A percentile compares a stretch with the other conserved stretches of the same genome.
Evolutionary conservation across 1,140 invertebrate species (phyloP).

Genomic region (Drosophila pandora): DNA sequence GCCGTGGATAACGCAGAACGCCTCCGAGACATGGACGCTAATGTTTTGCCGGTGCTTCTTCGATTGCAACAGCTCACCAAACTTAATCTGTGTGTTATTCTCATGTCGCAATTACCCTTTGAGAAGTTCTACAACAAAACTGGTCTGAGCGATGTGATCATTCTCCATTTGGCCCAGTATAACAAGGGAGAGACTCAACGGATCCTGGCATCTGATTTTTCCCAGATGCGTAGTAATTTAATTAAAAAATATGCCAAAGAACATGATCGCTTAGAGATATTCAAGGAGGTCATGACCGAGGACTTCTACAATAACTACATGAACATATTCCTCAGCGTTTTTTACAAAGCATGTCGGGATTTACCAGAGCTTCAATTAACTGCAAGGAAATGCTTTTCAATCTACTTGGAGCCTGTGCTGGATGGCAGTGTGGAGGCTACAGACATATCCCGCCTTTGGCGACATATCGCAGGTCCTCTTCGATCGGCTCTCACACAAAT

Average conservation of each 20-base stretch:
- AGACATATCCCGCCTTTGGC: constrained; percentile 90
- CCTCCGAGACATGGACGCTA: constrained; percentile 89
- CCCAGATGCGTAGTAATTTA: constrained; percentile 36
- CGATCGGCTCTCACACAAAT: constrained; percentile 90
- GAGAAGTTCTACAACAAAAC: constrained; percentile 91
- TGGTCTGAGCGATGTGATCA: constrained; percentile 89
- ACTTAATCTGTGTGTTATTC: constrained; percentile 90
- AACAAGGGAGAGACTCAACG: constrained; percentile 90
- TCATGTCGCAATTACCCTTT: constrained; percentile 90
- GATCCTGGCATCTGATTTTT: constrained; percentile 87
- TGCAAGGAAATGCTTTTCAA: constrained; percentile 88
- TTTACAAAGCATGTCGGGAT: constrained; percentile 92
- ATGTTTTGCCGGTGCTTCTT: constrained; percentile 89
- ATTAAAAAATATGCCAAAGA: constrained; percentile 21
- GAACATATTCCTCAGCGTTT: constrained; percentile 91
- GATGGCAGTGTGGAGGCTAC: constrained; percentile 85
- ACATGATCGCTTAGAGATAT: constrained; percentile 28
- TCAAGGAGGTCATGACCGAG: constrained; percentile 56
- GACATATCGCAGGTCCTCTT: constrained; percentile 90
- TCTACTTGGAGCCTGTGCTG: constrained; percentile 91
- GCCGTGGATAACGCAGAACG: constrained; percentile 92
- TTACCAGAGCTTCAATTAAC: constrained; percentile 91
- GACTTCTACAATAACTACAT: constrained; percentile 92
- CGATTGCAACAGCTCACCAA: constrained; percentile 89
- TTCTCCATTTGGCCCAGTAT: constrained; percentile 92